Base-by-base conservation (phyloP, 2,888 invertebrate genomes). In the Diplolepis rosae region DNA sequence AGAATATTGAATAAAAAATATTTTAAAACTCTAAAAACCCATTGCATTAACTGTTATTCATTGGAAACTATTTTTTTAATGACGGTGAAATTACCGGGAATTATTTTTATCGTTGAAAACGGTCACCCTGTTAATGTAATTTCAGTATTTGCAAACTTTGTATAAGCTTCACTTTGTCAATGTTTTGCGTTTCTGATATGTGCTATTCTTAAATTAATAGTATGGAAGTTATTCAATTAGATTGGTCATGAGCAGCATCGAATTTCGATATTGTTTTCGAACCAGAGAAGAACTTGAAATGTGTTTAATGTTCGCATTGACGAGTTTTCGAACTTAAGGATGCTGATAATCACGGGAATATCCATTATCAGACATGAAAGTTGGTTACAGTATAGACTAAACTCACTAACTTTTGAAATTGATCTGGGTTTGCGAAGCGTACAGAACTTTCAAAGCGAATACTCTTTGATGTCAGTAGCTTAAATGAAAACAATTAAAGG, bases 351-450 rank as follows among this genome's bases (percentile, higher is more conserved):
- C 35, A 35, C 39, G 39, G 39, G 39, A n/a, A 61, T 61, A 61
- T 61, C 35, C 61, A 61, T 61, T 61, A 61, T 61, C 61, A 61
- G 61, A 39, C 39, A 39, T 24, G 35, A 39, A 61, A 61, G 61
- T 61, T 61, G 24, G 61, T 39, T 61, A 61, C 39, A 24, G 39
- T 61, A 61, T 61, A 24, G 39, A 27, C 61, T 61, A 61, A n/a
- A 61, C 61, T 61, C 39, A 39, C n/a, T n/a, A 61, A 61, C 61
- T 61, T 61, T 61, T 61, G 39, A 61, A 61, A 61, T 61, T 61
- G 61, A 61, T 61, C 61, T 35, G 27, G 61, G 35, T 61, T 32
- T 56, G 56, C 13, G 5, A 35, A 35, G 22, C 39, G n/a, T 61
- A 13, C n/a, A 45, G 15, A 22, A n/a, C 18, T 4, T 18, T 45